Base-by-base conservation (phyloP, 1,140 invertebrate genomes). In the Lutraria rhynchaena region DNA sequence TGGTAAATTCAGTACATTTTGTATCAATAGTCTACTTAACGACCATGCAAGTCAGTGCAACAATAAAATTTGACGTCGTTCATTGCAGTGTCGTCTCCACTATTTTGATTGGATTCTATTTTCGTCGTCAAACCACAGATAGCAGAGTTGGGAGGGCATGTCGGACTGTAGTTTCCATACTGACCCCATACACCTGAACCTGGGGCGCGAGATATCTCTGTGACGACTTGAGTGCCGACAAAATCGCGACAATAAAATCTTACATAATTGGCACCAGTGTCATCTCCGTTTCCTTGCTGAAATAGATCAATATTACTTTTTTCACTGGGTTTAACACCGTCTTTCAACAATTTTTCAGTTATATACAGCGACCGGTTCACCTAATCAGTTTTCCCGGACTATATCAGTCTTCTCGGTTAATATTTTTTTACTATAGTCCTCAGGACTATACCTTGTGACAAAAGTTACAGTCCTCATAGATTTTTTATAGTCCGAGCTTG, bases 21-120 rank as follows among this genome's bases (percentile, higher is more conserved):
- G 17, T 53, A n/a, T 53, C 51, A 53, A 53, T n/a, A 53, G 19
- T 29, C 55, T 5, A 57, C 55, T 1, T 22, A 29, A 57, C 27
- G 2, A 9, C 57, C 57, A 17, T 35, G 15, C 2, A 35, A 60
- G 15, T 67, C 63, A 1, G 0, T 31, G 17, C 63, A 67, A 15
- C 63, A 67, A 22, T 51, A 31, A 13, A 67, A 31, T 19, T 24
- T 49, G 3, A 67, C 63, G 33, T 67, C 44, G 49, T 67, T 67
- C 1, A 67, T 9, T 29, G 63, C 22, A 9, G 63, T 67, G 22
- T 67, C 63, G 27, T 67, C 63, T 3, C 44, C 44, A 22, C 29
- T 24, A 17, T 19, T 9, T 49, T 67, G 63, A 19, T 7, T 2
- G 0, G 35, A 17, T 49, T 67, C 63, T 11, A 67, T 31, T 13